Base-by-base conservation (phyloP, 2,888 invertebrate species). In the Tigriopus californicus region DNA sequence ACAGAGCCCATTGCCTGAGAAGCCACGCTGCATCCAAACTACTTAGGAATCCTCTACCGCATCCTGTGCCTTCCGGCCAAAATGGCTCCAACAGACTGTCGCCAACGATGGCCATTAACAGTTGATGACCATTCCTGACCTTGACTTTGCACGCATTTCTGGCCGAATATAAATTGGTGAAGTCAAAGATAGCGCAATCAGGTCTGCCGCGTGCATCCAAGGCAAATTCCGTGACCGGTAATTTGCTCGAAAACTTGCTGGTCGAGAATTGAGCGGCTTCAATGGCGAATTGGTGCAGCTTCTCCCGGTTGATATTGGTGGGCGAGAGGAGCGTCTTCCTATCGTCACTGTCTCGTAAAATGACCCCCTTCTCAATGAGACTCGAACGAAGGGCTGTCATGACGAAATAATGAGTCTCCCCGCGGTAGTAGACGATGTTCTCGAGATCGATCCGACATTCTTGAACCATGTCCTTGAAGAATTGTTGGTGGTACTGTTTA, bases 301-400 rank as follows among this genome's bases (percentile, higher is more conserved):
- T 25, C 15, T 51, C 52, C 15, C 33, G 22, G 24, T 51, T 24
- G 6, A 51, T 25, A 51, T 51, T 51, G 13, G 1, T 18, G 12
- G 52, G 52, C 4, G 52, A 20, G 15, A 51, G 25, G 15, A 51
- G 33, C 22, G 13, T 4, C 10, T 24, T 51, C 4, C 52, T 20
- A 46, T 57, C 57, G 12, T 42, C 46, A 13, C n/a, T 15, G 22
- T 57, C 57, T 20, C 46, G 22, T 22, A 20, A 8, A 10, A 57
- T 33, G 20, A 57, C 57, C 25, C 57, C 88, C 70, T 94, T 92
- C 65, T 87, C 84, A 58, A 95, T 78, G 58, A 97, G 77, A 73
- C 91, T 89, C 68, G 85, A 85, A 72, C 98, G 97, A 74, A 97
- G 97, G 51, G 97, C 97, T 18, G 97, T 97, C 97, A 98, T 98